Percentiles rank a stretch among this genome's conserved stretches.
phyloP scores from a whole-genome alignment of 2,113 vertebrate species.

The Chloebia gouldiae region DNA sequence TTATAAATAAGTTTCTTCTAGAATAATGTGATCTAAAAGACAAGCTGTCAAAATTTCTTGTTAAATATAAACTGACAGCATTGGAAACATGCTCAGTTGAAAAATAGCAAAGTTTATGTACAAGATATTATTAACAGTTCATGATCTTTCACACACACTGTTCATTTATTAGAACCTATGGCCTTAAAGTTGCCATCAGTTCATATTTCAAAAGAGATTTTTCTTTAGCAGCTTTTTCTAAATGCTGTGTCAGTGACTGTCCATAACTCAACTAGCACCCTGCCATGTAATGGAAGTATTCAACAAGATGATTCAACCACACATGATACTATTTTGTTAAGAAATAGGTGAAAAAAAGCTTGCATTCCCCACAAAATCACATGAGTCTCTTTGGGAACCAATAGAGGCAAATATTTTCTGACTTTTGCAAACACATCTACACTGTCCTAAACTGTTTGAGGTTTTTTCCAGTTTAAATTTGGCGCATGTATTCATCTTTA shows the following conservation, averaged over 20 bases:
- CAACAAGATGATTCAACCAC: not conserved
- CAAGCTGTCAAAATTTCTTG: conserved; percentile 35
- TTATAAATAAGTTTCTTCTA: conserved; percentile 18
- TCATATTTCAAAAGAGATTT: not conserved
- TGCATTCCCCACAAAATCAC: not conserved
- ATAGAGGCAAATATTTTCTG: not conserved
- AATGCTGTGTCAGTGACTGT: not conserved
- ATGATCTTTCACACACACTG: not conserved
- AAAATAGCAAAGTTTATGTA: not conserved
- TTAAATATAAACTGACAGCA: conserved; percentile 40
- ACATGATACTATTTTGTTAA: not conserved
- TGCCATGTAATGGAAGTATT: not conserved
- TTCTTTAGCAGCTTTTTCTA: not conserved
- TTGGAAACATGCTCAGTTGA: conserved; percentile 2
- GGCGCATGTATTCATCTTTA: not conserved
- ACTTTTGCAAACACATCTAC: not conserved
- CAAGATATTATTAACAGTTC: conserved; percentile 13
- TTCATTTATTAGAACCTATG: conserved; percentile 23
- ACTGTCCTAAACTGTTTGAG: not conserved
- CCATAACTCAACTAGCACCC: not conserved
- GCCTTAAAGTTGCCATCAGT: not conserved
- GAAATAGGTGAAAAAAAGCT: conserved; percentile 1
- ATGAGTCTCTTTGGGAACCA: not conserved
- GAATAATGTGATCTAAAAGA: conserved; percentile 16
- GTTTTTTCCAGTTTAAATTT: not conserved